Conservation (phyloP, 1,140 invertebrate genomes). For the Ips typographus region DNA sequence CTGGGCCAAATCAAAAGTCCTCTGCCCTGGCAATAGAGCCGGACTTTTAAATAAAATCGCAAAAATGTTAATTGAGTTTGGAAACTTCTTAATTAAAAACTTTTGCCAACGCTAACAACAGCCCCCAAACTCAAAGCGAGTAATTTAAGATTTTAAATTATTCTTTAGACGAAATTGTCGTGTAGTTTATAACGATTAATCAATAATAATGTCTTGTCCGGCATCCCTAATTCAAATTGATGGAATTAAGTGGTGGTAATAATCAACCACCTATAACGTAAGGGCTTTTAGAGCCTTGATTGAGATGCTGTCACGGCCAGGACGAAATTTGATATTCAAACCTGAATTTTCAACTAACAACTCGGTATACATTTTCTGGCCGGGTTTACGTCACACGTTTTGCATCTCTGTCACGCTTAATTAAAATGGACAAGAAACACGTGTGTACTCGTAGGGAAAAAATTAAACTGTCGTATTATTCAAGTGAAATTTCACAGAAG, state of each 20-base stretch:
- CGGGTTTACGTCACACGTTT: not conserved
- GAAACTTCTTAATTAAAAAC: constrained; percentile 1
- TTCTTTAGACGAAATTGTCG: too few relatives aligned
- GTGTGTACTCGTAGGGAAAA: not conserved
- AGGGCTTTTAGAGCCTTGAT: not conserved
- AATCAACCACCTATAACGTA: not conserved
- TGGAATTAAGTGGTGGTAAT: not conserved
- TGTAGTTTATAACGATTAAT: too few relatives aligned
- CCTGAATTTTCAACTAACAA: too few relatives aligned
- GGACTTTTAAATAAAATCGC: constrained; percentile 7
- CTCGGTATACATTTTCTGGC: not conserved
- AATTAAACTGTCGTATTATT: constrained; percentile 2
- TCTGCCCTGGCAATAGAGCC: too few relatives aligned
- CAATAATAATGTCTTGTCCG: too few relatives aligned
- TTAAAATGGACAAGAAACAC: not conserved
- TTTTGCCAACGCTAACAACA: not conserved
- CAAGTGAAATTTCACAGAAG: not conserved
- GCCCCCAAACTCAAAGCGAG: not conserved
- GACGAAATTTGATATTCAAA: too few relatives aligned
- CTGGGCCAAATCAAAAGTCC: too few relatives aligned
- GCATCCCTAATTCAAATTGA: not conserved
- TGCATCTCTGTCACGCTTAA: not conserved
- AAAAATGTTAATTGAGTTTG: constrained; percentile 6
- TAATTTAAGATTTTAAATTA: too few relatives aligned
- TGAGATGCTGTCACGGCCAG: not conserved